Evolutionary conservation across 2,113 vertebrate genomes (phyloP), one percentile per base, ranked within the genome.

Genomic region (Cavia aperea): DNA sequence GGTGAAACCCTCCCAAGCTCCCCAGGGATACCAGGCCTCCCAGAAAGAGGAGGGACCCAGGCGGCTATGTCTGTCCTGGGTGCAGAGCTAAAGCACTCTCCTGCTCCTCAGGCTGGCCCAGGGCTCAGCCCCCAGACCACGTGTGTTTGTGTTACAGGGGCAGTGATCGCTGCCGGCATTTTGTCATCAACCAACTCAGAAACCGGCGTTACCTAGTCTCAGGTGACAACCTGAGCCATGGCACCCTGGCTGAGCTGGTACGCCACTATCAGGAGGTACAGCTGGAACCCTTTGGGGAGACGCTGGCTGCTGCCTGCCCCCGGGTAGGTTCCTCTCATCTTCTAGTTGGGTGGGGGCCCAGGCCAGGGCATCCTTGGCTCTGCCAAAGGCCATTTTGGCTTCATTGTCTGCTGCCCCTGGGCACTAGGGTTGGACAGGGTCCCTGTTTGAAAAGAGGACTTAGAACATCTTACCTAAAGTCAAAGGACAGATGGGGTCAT

Each of bases 221-320:
- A 0, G 98, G 98, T 18, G 98, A 98, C 95, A 97, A 87, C 0
- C 94, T 92, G 65, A 97, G 92, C 36, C 98, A 98, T 0, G 1
- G 94, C 62, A 98, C 97, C 0, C 94, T 98, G n/a, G 96, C 97
- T 0, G 97, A 97, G 58, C 97, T 99, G 0, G 97, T 98, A 54
- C 90, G 95, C 49, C 97, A 98, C 96, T 99, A 98, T 95, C 98
- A 97, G 95, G 96, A 83, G 1, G 97, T 92, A 2, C 95, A 98
- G 56, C 96, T 99, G 1, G 96, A 98, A 92, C 98, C 98, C 0
- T 99, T 98, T 33, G 98, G 98, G 94, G 98, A 99, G 95, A 98
- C 97, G 51, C 97, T 99, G 94, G 98, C 98, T 4, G 89, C 93
- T 5, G 96, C 98, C 2, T 98, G 97, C 66, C 97, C 96, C 63